phyloP scores from a whole-genome alignment of 1,140 invertebrate species.

The Asobara japonica region DNA sequence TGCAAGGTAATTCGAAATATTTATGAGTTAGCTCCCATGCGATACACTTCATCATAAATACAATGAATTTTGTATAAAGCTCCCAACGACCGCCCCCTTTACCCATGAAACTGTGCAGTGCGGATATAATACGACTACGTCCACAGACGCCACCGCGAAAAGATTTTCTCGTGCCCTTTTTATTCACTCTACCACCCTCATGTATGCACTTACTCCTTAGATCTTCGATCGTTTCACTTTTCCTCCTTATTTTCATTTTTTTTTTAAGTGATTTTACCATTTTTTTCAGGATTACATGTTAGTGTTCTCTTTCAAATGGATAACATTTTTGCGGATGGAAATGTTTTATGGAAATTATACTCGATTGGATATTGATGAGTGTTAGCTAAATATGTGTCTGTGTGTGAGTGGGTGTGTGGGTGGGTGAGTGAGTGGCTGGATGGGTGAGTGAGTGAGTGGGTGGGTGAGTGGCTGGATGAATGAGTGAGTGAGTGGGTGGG shows the following conservation, averaged over 20 bases:
- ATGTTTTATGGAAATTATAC: too few relatives aligned
- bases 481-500: too few relatives aligned
- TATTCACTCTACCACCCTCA: neutral
- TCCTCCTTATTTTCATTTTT: neutral
- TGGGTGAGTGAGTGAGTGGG: too few relatives aligned
- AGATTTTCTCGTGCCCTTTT: constrained; percentile 11
- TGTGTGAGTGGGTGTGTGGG: too few relatives aligned
- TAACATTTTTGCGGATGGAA: too few relatives aligned
- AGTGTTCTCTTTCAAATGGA: too few relatives aligned
- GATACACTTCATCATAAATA: constrained; percentile 36
- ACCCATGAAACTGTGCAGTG: neutral
- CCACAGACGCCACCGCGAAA: neutral
- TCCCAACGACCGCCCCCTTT: neutral
- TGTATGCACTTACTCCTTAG: neutral
- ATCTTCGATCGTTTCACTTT: neutral
- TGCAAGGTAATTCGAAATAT: constrained; percentile 35
- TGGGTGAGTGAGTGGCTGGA: too few relatives aligned
- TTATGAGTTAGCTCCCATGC: constrained; percentile 27
- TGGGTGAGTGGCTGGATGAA: too few relatives aligned
- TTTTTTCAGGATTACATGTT: too few relatives aligned
- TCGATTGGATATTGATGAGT: too few relatives aligned
- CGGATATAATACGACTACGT: constrained; percentile 16
- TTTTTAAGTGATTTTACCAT: too few relatives aligned
- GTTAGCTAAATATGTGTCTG: too few relatives aligned
- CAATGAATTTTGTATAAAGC: constrained; percentile 35